Percentiles rank a stretch among this genome's conserved stretches.
Conservation (phyloP, 2,888 invertebrate genomes). For the Theretra japonica region DNA sequence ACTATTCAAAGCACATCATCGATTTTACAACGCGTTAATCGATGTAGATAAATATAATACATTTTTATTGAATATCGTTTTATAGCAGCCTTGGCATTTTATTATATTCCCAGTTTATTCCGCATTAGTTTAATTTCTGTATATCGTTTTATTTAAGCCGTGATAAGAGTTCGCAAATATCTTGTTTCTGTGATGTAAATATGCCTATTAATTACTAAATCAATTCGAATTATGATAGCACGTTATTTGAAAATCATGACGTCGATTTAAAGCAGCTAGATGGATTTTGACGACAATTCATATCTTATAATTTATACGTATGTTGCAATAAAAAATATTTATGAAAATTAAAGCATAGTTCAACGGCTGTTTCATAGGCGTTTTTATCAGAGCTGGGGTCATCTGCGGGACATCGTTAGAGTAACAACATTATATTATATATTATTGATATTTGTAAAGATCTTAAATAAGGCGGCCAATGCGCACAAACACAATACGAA, state of each 20-base stretch:
- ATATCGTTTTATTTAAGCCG: neutral
- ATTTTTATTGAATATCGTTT: neutral
- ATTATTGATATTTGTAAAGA: too few relatives aligned
- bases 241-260: neutral
- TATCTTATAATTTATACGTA: neutral
- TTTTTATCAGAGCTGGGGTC: too few relatives aligned
- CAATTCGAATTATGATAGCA: neutral
- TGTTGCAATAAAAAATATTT: neutral
- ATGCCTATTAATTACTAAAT: neutral
- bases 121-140: neutral
- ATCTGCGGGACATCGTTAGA: too few relatives aligned
- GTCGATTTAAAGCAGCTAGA: neutral
- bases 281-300: neutral
- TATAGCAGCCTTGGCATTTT: slow-evolving; percentile 15
- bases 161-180: neutral
- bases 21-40: neutral
- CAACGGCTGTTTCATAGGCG: too few relatives aligned
- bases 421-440: too few relatives aligned
- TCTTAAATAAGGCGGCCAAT: too few relatives aligned
- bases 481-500: too few relatives aligned
- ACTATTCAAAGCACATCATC: neutral
- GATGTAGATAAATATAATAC: neutral
- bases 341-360: too few relatives aligned
- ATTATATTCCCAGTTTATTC: neutral
- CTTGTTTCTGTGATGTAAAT: neutral